Evolutionary conservation across 2,888 invertebrate species (phyloP).

Genomic region (Cephus runcator): DNA sequence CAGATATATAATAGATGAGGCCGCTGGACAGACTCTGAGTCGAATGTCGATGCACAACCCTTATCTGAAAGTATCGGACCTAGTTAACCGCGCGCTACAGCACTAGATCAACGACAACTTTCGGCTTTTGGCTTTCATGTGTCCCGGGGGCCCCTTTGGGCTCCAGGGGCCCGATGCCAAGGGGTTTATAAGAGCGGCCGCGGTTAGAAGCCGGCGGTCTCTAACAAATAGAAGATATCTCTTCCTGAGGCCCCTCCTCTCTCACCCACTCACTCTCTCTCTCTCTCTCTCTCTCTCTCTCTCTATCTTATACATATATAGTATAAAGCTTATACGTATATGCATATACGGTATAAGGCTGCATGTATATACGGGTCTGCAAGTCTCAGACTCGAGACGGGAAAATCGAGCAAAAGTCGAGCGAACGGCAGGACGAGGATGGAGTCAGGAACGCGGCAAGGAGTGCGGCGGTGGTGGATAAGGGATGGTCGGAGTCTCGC

Average conservation of each 20-base stretch:
- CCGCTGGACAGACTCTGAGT: constrained; percentile 25
- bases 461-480: constrained; percentile 28
- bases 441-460: constrained; percentile 12
- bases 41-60: constrained; percentile 30
- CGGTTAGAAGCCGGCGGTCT: constrained; percentile 43
- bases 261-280: constrained; percentile 17
- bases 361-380: background rate
- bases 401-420: constrained; percentile 49
- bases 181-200: constrained; percentile 43
- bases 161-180: constrained; percentile 30
- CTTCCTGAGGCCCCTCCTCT: constrained; percentile 18
- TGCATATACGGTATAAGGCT: no score
- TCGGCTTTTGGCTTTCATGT: constrained; percentile 62
- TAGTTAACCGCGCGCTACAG: constrained; percentile 57
- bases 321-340: background rate
- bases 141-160: constrained; percentile 27
- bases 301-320: background rate
- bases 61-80: constrained; percentile 58
- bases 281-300: constrained; percentile 9
- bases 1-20: constrained; percentile 51
- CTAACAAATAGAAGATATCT: constrained; percentile 55
- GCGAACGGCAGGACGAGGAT: constrained; percentile 24
- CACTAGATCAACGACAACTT: constrained; percentile 64
- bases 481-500: constrained; percentile 20
- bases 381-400: constrained; percentile 36